phyloP scores from a whole-genome alignment of 2,113 vertebrate genomes.

The Holacanthus passer region DNA sequence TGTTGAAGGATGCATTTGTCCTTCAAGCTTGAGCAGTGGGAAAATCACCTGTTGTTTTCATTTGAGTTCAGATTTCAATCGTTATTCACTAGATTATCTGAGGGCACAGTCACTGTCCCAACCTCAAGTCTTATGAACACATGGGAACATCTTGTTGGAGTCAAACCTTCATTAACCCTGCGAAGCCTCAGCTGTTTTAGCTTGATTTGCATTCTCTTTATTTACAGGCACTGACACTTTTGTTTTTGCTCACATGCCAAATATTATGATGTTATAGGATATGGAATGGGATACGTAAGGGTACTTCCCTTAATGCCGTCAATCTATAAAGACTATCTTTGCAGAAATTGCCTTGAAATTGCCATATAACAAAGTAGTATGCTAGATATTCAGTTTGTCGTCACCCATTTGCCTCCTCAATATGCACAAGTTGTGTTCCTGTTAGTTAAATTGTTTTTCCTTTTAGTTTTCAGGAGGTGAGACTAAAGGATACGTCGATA shows the following conservation, averaged over 20 bases:
- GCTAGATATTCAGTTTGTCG: no score
- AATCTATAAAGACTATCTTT: no score
- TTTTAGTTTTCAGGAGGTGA: no score
- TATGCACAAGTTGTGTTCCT: no score
- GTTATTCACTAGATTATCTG: not conserved
- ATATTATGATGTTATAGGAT: not conserved
- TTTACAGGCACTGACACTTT: no score
- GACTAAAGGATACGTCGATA: no score
- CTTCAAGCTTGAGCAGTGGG: not conserved
- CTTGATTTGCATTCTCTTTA: not conserved
- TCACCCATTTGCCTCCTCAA: no score
- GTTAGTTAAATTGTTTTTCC: no score
- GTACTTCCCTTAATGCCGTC: not conserved
- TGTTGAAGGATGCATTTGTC: not conserved
- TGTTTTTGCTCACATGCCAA: not conserved
- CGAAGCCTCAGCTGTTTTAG: not conserved
- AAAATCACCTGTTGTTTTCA: conserved; percentile 19
- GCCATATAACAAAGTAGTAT: no score
- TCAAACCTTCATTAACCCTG: not conserved
- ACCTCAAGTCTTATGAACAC: not conserved
- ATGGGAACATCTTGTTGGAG: not conserved
- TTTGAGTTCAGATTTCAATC: conserved; percentile 21
- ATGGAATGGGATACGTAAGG: not conserved
- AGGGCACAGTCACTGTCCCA: not conserved
- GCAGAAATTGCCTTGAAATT: no score